A percentile compares a stretch with the other conserved stretches of the same genome.
Evolutionary conservation across 2,888 invertebrate species (phyloP).

Genomic region (Hedya salicella): DNA sequence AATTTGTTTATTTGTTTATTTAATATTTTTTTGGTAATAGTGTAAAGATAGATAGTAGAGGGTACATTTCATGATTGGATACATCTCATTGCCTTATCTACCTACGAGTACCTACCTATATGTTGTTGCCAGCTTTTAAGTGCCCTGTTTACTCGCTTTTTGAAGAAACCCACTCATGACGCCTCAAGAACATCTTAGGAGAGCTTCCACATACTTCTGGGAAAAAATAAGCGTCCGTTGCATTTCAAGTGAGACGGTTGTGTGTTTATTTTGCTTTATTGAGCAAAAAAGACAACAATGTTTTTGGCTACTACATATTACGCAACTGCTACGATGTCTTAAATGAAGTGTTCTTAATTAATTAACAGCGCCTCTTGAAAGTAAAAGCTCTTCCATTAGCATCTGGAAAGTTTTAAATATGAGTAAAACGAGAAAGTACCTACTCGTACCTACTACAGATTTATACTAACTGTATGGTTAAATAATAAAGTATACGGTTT

Average conservation of each 20-base stretch:
- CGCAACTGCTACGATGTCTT: slow-evolving; percentile 14
- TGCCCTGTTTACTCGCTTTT: too few species aligned
- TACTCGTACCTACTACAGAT: background rate
- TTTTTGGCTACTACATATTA: slow-evolving; percentile 1
- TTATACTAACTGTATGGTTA: background rate
- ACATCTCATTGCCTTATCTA: too few species aligned
- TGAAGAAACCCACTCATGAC: too few species aligned
- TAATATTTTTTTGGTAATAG: too few species aligned
- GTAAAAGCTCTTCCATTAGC: slow-evolving; percentile 40
- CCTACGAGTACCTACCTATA: too few species aligned
- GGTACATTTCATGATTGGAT: too few species aligned
- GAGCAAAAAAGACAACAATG: background rate
- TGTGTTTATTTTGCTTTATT: background rate
- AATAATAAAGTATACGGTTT: background rate
- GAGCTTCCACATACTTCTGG: too few species aligned
- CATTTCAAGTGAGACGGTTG: background rate
- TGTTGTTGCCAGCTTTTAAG: too few species aligned
- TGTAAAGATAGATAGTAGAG: too few species aligned
- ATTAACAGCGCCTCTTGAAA: slow-evolving; percentile 38
- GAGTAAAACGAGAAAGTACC: slow-evolving; percentile 7
- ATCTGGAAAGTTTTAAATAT: slow-evolving; percentile 23
- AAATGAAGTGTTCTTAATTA: slow-evolving; percentile 32
- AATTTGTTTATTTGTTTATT: too few species aligned
- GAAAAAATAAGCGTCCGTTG: background rate
- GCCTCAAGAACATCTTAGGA: too few species aligned